These are phyloP conservation scores for Xenops minutus DNA, from an alignment of 2,797 vertebrate genomes.

Conservation along the genomic window DNA sequence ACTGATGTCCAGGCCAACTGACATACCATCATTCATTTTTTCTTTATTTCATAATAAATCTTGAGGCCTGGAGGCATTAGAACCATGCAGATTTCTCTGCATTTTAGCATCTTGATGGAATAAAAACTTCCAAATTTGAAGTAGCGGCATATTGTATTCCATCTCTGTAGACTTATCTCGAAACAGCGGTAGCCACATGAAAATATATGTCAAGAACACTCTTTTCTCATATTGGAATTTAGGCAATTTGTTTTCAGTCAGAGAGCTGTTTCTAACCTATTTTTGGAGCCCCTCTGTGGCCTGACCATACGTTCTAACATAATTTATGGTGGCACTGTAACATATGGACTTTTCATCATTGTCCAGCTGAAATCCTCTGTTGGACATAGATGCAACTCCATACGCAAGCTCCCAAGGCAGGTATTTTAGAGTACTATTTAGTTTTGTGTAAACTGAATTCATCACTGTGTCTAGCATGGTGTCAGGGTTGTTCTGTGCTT, in stretches of 20 bases:
- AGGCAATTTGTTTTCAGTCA: constrained; percentile 93
- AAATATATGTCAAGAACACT: constrained; percentile 83
- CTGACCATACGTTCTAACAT: constrained; percentile 87
- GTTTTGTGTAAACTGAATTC: constrained; percentile 21
- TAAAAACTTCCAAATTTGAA: constrained; percentile 70
- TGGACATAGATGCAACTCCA: constrained; percentile 72
- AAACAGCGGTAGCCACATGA: constrained; percentile 72
- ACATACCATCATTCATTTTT: constrained; percentile 71
- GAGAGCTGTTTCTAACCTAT: constrained; percentile 87
- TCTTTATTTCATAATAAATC: constrained; percentile 76
- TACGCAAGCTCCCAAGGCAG: background rate
- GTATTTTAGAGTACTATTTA: constrained; percentile 11
- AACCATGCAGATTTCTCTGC: constrained; percentile 74
- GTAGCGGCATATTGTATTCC: constrained; percentile 60
- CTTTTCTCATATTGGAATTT: constrained; percentile 84
- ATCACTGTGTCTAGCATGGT: background rate
- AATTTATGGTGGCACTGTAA: constrained; percentile 93
- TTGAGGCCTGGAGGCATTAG: constrained; percentile 69
- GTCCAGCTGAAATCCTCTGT: constrained; percentile 86
- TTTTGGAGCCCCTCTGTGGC: constrained; percentile 91
- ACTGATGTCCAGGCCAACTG: constrained; percentile 48
- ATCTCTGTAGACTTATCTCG: constrained; percentile 67
- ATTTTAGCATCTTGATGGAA: constrained; percentile 68
- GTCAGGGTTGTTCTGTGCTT: background rate
- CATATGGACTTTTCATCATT: constrained; percentile 97